Evolutionary conservation across 2,888 invertebrate species (phyloP).

Genomic region (Anorthoa munda): DNA sequence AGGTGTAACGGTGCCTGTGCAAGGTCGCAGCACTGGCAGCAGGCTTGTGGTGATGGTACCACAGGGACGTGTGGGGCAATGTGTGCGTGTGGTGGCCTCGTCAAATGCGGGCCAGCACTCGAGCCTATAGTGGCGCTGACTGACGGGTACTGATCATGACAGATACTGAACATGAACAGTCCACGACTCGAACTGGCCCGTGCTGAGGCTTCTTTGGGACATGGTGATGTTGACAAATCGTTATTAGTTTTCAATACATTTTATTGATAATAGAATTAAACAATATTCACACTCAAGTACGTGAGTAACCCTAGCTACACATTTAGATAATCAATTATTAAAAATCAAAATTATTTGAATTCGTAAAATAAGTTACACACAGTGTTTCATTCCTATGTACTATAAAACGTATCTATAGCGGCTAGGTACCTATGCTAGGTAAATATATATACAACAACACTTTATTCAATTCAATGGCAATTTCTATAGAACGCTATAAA

Average conservation of each 20-base stretch:
- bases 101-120: neutral
- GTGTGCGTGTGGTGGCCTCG: neutral
- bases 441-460: constrained; percentile 74
- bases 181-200: neutral
- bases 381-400: constrained; percentile 71
- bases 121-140: neutral
- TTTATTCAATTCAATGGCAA: constrained; percentile 82
- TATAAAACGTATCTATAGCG: constrained; percentile 70
- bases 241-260: constrained; percentile 69
- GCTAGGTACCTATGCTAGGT: constrained; percentile 73
- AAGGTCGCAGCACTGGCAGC: neutral
- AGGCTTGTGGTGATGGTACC: neutral
- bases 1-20: neutral
- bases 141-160: neutral
- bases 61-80: neutral
- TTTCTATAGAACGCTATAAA: constrained; percentile 75
- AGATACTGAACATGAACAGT: neutral
- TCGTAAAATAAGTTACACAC: constrained; percentile 79
- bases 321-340: constrained; percentile 85
- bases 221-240: constrained; percentile 44
- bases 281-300: constrained; percentile 84
- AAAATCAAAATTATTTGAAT: constrained; percentile 80
- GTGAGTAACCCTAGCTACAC: constrained; percentile 82
- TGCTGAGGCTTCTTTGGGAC: neutral
- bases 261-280: constrained; percentile 85